Evolutionary conservation across 2,888 invertebrate genomes (phyloP), one percentile per base, ranked within the genome.

Genomic region (Charanyca ferruginea): DNA sequence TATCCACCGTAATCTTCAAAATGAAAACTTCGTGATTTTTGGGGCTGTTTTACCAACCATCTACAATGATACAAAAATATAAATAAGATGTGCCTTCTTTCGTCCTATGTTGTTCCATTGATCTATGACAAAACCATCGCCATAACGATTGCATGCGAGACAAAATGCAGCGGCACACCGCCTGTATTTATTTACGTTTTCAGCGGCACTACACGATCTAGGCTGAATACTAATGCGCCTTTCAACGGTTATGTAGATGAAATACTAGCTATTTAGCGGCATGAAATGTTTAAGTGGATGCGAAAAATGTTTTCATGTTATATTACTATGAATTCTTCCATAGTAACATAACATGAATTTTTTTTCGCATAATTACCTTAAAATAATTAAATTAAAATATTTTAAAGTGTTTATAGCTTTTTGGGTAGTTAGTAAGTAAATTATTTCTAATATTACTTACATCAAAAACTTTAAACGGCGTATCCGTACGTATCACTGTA

Each of bases 71-170:
- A n/a, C n/a, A n/a, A n/a, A n/a, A n/a, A n/a, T n/a, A n/a, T n/a
- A n/a, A n/a, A n/a, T n/a, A n/a, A n/a, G n/a, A n/a, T n/a, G n/a
- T n/a, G n/a, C n/a, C n/a, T n/a, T n/a, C n/a, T n/a, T n/a, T n/a
- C n/a, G n/a, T n/a, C n/a, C n/a, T n/a, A n/a, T n/a, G n/a, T n/a
- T n/a, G 44, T 2, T 32, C 22, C 9, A 23, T 73, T 75, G 45
- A 22, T 75, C 75, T 75, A 59, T 73, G 75, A n/a, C 73, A 49
- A 48, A 72, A 81, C 59, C 75, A 81, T 67, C 53, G 75, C 59
- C 77, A 77, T 75, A 80, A 73, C 80, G 72, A 78, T 80, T 75
- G 78, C 83, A 81, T 81, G 83, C 65, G 66, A 77, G 72, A 73
- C 72, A 73, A 77, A 79, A 77, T 81, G 75, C 75, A 82, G 63